Base-by-base conservation (phyloP, 2,888 invertebrate species). In the Falcaria lacertinaria region DNA sequence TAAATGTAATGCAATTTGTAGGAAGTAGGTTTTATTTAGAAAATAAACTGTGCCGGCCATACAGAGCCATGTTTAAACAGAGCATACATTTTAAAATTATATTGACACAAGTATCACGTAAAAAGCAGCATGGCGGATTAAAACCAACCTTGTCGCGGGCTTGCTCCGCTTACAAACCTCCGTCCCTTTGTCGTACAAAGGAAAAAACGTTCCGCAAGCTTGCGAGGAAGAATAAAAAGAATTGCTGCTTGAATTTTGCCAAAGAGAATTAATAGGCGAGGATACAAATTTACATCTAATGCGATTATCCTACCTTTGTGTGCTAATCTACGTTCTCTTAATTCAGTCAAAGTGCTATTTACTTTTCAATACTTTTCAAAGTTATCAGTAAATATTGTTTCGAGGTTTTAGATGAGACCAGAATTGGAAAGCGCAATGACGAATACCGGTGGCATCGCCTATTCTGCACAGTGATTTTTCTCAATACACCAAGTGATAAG, bases 61-160 rank as follows among this genome's bases (percentile, higher is more conserved):
- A n/a, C n/a, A 19, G 6, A n/a, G 13, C n/a, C 19, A 19, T 36
- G n/a, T 36, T 7, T 36, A 13, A 13, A 19, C 32, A 41, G 34
- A 34, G 50, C 53, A 47, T 54, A 54, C 47, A 52, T 55, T 60
- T 62, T 59, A 52, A 54, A 63, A 59, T 59, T 52, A 54, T 57
- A 64, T 77, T 74, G 70, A 74, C 64, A 68, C 52, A 69, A 64
- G 61, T 66, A 62, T 71, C 76, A 71, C 70, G 69, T 72, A 66
- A 59, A 57, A 57, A 44, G 52, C 57, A 52, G 51, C 57, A 57
- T 62, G 55, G 50, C 48, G 63, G 66, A 78, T 76, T 75, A 74
- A 78, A 77, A 65, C 59, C 56, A 60, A 43, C 44, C 51, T 52
- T 51, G 56, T 53, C 54, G 48, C 50, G 51, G 47, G 52, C 52